Evolutionary conservation across 2,797 vertebrate species (phyloP), one percentile per base, ranked within the genome.

Genomic region (Glossophaga mutica): DNA sequence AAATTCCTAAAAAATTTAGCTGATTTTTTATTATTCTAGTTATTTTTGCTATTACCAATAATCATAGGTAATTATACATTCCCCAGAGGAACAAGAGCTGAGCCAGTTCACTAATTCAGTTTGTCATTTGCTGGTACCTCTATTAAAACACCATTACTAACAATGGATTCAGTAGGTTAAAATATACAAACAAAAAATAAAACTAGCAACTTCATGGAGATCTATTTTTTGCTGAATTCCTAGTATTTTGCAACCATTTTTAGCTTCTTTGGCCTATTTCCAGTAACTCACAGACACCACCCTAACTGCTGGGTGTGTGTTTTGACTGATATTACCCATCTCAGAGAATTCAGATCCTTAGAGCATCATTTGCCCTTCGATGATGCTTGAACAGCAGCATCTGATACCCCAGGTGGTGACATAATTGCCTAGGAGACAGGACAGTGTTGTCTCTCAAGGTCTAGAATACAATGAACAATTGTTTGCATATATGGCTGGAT

Each of bases 21-120:
- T 59, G 37, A 55, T 9, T 3, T 32, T 52, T 73, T 62, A 44
- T 42, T 86, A 65, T 84, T 78, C 11, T 1, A 24, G 34, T 50
- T 96, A 79, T 42, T 22, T 11, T 91, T 73, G 42, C 14, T 55
- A 37, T 55, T 74, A 59, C 8, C n/a, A 42, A 87, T 85, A 68
- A 81, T 74, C 48, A 77, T 2, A 62, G 16, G 55, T 79, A 76
- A 39, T 62, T 79, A 39, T 24, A 8, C 67, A 14, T 21, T 50
- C 8, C 48, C 11, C 46, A 39, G 16, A 67, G 29, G 26, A 62
- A 79, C 14, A 1, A 18, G 8, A 90, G 24, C 9, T 24, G 34
- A 29, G 22, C 42, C n/a, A 26, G 71, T 87, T 59, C 21, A 79
- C 22, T 84, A 42, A 68, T 16, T 87, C 15, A 73, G 2, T 57